phyloP scores from a whole-genome alignment of 2,888 invertebrate species.

The Ennomos erosarius region DNA sequence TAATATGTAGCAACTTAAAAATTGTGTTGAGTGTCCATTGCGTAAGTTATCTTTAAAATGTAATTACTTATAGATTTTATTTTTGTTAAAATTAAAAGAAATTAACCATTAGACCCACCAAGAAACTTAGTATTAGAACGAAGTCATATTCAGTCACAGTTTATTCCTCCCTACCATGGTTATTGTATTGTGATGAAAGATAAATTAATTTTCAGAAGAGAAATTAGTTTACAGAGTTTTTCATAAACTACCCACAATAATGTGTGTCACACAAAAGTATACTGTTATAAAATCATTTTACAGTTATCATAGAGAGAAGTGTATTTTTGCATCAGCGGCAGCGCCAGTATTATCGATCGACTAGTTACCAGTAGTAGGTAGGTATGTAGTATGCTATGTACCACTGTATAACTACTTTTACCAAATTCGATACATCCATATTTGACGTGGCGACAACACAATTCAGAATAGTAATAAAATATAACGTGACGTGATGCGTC shows the following conservation, averaged over 20 bases:
- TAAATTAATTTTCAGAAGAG: background rate
- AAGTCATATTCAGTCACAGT: constrained; percentile 27
- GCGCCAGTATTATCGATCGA: constrained; percentile 12
- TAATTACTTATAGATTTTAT: constrained; percentile 52
- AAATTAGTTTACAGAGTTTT: too few relatives aligned
- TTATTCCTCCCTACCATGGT: background rate
- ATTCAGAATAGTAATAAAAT: too few relatives aligned
- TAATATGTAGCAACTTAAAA: constrained; percentile 44
- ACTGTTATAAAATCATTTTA: background rate
- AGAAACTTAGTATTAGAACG: constrained; percentile 54
- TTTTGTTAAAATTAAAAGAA: constrained; percentile 45
- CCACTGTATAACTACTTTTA: too few relatives aligned
- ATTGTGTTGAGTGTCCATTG: constrained; percentile 56
- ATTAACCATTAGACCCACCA: constrained; percentile 59
- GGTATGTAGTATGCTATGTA: too few relatives aligned
- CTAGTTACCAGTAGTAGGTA: too few relatives aligned
- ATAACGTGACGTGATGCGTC: too few relatives aligned
- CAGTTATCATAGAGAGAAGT: background rate
- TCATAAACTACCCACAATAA: too few relatives aligned
- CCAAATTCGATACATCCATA: too few relatives aligned
- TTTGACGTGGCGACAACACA: too few relatives aligned
- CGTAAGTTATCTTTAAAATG: constrained; percentile 43
- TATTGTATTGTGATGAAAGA: constrained; percentile 9
- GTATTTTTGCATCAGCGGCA: constrained; percentile 2
- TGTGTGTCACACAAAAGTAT: background rate